phyloP scores from a whole-genome alignment of 1,140 invertebrate genomes.

The Bombus picipes region DNA sequence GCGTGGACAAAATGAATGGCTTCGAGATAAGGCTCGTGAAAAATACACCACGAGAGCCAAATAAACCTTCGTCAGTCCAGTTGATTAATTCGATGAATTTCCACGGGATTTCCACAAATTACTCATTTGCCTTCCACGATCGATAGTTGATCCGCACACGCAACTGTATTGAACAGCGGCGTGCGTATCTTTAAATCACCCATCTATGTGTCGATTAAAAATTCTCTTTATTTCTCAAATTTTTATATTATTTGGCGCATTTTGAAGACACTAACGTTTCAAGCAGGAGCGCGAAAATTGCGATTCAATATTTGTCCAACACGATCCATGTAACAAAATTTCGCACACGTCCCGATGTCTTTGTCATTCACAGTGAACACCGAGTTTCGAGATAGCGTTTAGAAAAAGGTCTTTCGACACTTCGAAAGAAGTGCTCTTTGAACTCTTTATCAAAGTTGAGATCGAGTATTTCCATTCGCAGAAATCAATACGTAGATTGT shows the following conservation, averaged over 20 bases:
- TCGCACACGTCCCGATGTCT: not conserved
- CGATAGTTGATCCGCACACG: not conserved
- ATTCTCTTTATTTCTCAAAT: not conserved
- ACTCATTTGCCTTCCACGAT: slow-evolving; percentile 1
- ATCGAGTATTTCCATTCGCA: not conserved
- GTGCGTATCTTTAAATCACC: not conserved
- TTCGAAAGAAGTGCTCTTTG: not conserved
- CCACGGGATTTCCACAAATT: slow-evolving; percentile 4
- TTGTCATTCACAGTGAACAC: not conserved
- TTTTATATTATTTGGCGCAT: not conserved
- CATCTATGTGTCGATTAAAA: too few species aligned
- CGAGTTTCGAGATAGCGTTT: not conserved
- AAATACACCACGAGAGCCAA: not conserved
- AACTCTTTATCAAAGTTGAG: not conserved
- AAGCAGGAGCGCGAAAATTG: not conserved
- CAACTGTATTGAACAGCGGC: too few species aligned
- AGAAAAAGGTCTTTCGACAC: not conserved
- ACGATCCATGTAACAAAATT: slow-evolving; percentile 8
- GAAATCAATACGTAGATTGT: not conserved
- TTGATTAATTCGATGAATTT: slow-evolving; percentile 33
- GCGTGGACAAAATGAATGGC: not conserved
- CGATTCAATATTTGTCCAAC: slow-evolving; percentile 30
- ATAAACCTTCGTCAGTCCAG: not conserved
- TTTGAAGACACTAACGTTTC: not conserved
- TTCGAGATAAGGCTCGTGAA: not conserved